phyloP scores from a whole-genome alignment of 1,140 invertebrate species.

The Delia radicum region DNA sequence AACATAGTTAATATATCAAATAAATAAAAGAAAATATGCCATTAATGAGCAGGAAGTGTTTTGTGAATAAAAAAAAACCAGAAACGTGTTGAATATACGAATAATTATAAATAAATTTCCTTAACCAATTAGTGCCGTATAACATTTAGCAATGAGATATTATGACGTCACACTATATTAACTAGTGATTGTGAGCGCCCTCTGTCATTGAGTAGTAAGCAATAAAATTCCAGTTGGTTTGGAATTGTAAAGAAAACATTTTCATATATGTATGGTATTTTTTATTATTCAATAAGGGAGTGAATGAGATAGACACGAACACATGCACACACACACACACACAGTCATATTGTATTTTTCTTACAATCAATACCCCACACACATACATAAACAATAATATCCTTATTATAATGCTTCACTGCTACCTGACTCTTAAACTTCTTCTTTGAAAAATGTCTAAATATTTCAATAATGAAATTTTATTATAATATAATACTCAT shows the following conservation, averaged over 20 bases:
- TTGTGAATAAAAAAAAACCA: too few species aligned
- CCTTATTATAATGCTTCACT: too few species aligned
- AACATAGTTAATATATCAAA: too few species aligned
- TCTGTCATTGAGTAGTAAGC: background rate
- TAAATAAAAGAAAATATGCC: too few species aligned
- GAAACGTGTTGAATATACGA: background rate
- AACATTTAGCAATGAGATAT: background rate
- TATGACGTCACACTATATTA: background rate
- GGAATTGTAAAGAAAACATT: background rate
- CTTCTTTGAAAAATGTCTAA: background rate
- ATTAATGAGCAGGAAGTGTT: too few species aligned
- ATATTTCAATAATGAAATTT: background rate
- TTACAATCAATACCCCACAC: too few species aligned
- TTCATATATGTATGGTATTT: background rate
- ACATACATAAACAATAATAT: too few species aligned
- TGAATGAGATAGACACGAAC: background rate
- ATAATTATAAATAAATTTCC: background rate
- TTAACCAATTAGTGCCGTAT: background rate
- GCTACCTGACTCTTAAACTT: background rate
- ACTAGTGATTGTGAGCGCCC: background rate
- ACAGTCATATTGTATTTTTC: background rate
- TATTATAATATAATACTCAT: background rate
- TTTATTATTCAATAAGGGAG: background rate
- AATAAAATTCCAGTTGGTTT: background rate
- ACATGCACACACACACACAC: background rate